Percentiles rank a stretch among this genome's conserved stretches.
These are phyloP conservation scores for Stomatorhinus walkeri DNA, from an alignment of 2,797 vertebrate genomes.

Conservation along the genomic window DNA sequence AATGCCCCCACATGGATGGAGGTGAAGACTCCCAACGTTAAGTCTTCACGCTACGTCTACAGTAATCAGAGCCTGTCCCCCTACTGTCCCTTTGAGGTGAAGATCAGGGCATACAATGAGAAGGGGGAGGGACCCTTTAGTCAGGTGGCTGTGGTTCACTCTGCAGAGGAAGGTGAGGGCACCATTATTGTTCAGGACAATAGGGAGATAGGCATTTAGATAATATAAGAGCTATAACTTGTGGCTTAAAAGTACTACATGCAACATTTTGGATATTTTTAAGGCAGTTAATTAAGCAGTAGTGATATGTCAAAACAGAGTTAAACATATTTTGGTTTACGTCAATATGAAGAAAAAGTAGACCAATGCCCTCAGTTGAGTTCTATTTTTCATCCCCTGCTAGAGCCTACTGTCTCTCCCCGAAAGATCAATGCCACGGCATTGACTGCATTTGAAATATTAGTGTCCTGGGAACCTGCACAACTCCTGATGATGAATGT, in stretches of 20 bases:
- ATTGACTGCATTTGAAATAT: slow-evolving; percentile 80
- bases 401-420: slow-evolving; percentile 81
- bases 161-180: slow-evolving; percentile 84
- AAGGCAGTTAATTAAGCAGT: neutral
- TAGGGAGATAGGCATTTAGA: neutral
- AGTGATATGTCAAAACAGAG: neutral
- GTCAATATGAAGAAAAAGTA: neutral
- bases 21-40: slow-evolving; percentile 65
- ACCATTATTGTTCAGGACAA: neutral
- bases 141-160: slow-evolving; percentile 76
- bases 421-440: slow-evolving; percentile 71
- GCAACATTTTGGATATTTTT: neutral
- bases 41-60: slow-evolving; percentile 82
- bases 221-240: neutral
- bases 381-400: neutral
- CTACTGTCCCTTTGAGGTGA: slow-evolving; percentile 87
- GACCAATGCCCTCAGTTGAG: neutral
- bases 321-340: neutral
- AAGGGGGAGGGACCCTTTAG: slow-evolving; percentile 88
- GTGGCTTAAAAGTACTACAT: neutral
- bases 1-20: slow-evolving; percentile 62
- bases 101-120: slow-evolving; percentile 82
- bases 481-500: slow-evolving; percentile 67
- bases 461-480: slow-evolving; percentile 82
- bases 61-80: slow-evolving; percentile 75